These are phyloP conservation scores for Caenorhabditis doughertyi DNA, from an alignment of 2,888 invertebrate genomes.

Conservation along the genomic window DNA sequence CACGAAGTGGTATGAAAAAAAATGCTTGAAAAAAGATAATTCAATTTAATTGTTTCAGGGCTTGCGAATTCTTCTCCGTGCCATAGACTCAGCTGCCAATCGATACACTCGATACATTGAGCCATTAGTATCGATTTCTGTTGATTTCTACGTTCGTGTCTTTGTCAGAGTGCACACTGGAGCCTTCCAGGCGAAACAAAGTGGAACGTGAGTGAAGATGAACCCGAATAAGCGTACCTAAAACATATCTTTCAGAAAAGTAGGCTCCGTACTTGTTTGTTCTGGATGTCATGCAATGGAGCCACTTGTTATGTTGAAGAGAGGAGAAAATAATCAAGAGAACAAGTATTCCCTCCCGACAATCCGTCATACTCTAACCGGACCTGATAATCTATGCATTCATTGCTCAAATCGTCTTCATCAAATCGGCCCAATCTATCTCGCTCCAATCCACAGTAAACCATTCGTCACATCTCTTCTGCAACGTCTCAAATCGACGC, in stretches of 20 bases:
- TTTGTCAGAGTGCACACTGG: conserved; percentile 92
- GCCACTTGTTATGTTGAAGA: conserved; percentile 88
- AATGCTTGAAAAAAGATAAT: background rate
- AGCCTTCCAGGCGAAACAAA: conserved; percentile 91
- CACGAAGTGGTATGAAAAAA: conserved; percentile 92
- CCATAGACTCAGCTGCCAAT: conserved; percentile 93
- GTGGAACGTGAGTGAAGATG: conserved; percentile 87
- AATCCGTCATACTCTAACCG: conserved; percentile 48
- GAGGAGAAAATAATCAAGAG: conserved; percentile 28
- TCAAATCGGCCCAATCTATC: conserved; percentile 96
- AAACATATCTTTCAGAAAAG: conserved; percentile 86
- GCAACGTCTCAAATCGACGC: conserved; percentile 71
- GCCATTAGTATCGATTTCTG: conserved; percentile 93
- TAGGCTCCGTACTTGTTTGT: conserved; percentile 93
- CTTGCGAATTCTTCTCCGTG: conserved; percentile 92
- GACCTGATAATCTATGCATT: conserved; percentile 71
- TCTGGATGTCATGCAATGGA: conserved; percentile 91
- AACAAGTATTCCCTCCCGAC: conserved; percentile 55
- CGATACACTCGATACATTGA: conserved; percentile 94
- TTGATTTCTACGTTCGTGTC: conserved; percentile 96
- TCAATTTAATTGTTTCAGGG: conserved; percentile 86
- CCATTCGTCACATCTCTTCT: conserved; percentile 89
- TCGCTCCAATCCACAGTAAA: conserved; percentile 90
- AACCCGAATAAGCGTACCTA: background rate
- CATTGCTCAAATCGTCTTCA: conserved; percentile 83